Percentiles rank a stretch among this genome's conserved stretches.
Conservation (phyloP, 1,140 invertebrate genomes). For the Plodia interpunctella region DNA sequence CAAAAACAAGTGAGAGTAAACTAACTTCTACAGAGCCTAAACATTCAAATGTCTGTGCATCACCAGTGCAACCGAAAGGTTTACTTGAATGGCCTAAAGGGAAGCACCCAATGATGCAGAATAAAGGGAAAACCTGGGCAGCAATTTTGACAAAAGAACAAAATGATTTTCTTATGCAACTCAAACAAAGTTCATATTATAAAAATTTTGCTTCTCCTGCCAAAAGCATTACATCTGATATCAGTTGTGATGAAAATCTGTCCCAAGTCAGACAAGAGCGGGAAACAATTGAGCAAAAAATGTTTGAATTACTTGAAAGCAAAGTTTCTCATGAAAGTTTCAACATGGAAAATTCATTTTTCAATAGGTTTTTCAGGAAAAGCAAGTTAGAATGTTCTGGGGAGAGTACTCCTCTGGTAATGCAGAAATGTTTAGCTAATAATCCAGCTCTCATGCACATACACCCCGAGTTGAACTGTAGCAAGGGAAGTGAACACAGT, state of each 20-base stretch:
- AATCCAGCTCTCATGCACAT: slow-evolving; percentile 58
- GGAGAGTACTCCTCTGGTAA: slow-evolving; percentile 59
- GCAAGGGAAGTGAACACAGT: slow-evolving; percentile 35
- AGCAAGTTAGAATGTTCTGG: slow-evolving; percentile 62
- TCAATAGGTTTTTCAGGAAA: slow-evolving; percentile 74
- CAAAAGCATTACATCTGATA: slow-evolving; percentile 50
- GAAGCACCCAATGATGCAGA: slow-evolving; percentile 34
- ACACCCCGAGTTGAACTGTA: slow-evolving; percentile 25
- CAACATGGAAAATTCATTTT: slow-evolving; percentile 82
- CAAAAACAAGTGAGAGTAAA: background rate
- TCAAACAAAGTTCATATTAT: slow-evolving; percentile 65
- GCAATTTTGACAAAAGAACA: slow-evolving; percentile 66
- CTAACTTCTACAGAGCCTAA: background rate
- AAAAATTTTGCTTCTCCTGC: slow-evolving; percentile 59
- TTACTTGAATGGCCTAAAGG: slow-evolving; percentile 18
- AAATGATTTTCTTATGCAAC: slow-evolving; percentile 57
- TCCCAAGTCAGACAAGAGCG: slow-evolving; percentile 60
- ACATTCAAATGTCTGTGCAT: background rate
- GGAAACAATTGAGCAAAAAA: slow-evolving; percentile 79
- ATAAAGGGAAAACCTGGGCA: slow-evolving; percentile 59
- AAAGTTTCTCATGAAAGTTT: slow-evolving; percentile 84
- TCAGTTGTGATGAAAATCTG: slow-evolving; percentile 63
- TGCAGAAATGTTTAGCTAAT: slow-evolving; percentile 55
- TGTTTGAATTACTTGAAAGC: slow-evolving; percentile 85
- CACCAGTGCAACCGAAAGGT: background rate